Evolutionary conservation across 2,888 invertebrate genomes (phyloP).

Genomic region (Meandrusa payeni): DNA sequence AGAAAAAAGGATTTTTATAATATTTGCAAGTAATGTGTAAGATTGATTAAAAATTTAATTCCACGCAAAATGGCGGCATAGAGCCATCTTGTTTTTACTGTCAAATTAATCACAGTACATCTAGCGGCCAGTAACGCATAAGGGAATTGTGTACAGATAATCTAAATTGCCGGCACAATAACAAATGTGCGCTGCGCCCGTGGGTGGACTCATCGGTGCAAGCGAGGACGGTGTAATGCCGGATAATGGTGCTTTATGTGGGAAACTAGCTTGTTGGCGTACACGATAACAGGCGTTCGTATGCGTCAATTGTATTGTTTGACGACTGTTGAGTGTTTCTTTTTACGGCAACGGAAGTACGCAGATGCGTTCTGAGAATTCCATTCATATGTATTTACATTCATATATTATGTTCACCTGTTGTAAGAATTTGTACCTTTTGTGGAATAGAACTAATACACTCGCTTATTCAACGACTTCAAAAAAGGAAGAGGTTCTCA

Average conservation of each 20-base stretch:
- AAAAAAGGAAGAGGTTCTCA: too few relatives aligned
- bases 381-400: too few relatives aligned
- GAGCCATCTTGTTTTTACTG: conserved; percentile 7
- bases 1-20: too few relatives aligned
- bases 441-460: too few relatives aligned
- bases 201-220: conserved; percentile 21
- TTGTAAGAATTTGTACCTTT: too few relatives aligned
- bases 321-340: too few relatives aligned
- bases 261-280: conserved; percentile 28
- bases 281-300: conserved; percentile 27
- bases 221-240: conserved; percentile 20
- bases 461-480: too few relatives aligned
- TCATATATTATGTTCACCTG: too few relatives aligned
- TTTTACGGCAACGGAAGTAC: too few relatives aligned
- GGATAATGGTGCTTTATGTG: conserved; percentile 32
- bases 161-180: conserved; percentile 21
- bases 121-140: conserved; percentile 17
- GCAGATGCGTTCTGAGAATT: too few relatives aligned
- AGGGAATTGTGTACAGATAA: conserved; percentile 22
- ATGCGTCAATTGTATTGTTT: conserved; percentile 14
- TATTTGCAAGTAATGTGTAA: too few relatives aligned
- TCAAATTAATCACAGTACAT: conserved; percentile 16
- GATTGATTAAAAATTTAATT: too few relatives aligned
- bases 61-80: conserved; percentile 8
- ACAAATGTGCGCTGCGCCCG: conserved; percentile 18